A percentile compares a stretch with the other conserved stretches of the same genome.
Conservation (phyloP, 23 tunicate genomes). For the Ascidia mentula region DNA sequence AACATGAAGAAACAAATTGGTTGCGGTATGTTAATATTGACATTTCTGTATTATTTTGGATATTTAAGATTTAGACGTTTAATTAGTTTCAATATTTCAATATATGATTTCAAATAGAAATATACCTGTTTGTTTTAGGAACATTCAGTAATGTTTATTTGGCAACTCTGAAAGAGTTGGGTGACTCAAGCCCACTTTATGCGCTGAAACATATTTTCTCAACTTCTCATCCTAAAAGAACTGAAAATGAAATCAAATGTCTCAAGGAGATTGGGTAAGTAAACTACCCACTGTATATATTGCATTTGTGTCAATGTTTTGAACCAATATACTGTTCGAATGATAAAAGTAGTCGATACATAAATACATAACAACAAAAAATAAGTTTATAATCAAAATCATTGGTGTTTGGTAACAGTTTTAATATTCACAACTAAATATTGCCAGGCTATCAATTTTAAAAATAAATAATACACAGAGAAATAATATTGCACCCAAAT, state of each 20-base stretch:
- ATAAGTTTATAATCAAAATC: too few relatives aligned
- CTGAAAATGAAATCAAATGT: conserved; percentile 72
- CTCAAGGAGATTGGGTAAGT: conserved; percentile 78
- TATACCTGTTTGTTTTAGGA: conserved; percentile 47
- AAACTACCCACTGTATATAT: background rate
- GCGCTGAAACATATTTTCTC: conserved; percentile 83
- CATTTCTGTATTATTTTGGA: background rate
- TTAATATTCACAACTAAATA: too few relatives aligned
- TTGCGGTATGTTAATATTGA: conserved; percentile 40
- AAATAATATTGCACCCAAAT: background rate
- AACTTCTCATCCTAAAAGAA: conserved; percentile 71
- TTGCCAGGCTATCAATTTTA: too few relatives aligned
- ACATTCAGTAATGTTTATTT: conserved; percentile 90
- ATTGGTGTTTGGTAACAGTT: too few relatives aligned
- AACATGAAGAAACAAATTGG: conserved; percentile 61
- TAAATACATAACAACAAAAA: too few relatives aligned
- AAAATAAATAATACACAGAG: background rate
- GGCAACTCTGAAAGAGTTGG: conserved; percentile 41
- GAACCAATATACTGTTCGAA: too few relatives aligned
- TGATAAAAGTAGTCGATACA: too few relatives aligned
- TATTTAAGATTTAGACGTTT: background rate
- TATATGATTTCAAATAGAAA: background rate
- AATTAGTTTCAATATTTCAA: background rate
- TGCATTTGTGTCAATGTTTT: background rate
- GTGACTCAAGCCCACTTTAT: conserved; percentile 33